A percentile compares a stretch with the other conserved stretches of the same genome.
Evolutionary conservation across 2,888 invertebrate species (phyloP).

Genomic region (Ormyrus pomaceus): DNA sequence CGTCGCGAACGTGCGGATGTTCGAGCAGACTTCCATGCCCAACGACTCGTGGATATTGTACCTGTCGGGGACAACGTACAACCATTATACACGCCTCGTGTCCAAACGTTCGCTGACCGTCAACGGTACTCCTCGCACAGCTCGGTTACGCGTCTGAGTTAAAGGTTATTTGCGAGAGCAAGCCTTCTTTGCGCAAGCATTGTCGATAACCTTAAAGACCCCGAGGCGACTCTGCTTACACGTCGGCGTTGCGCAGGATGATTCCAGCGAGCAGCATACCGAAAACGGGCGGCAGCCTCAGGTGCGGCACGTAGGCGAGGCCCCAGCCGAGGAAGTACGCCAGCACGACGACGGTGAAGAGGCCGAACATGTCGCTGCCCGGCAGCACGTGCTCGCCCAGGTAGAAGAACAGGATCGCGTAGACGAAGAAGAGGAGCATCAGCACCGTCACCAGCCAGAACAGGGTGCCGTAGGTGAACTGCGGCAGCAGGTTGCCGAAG

Average conservation of each 20-base stretch:
- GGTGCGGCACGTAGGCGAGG: constrained; percentile 65
- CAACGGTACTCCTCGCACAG: too few relatives aligned
- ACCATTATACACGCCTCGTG: constrained; percentile 24
- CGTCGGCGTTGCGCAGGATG: constrained; percentile 58
- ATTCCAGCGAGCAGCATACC: constrained; percentile 82
- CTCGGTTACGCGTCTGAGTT: too few relatives aligned
- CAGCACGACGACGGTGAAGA: constrained; percentile 63
- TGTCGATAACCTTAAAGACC: too few relatives aligned
- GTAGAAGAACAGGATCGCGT: constrained; percentile 64
- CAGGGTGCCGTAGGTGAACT: constrained; percentile 64
- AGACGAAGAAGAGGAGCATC: constrained; percentile 58
- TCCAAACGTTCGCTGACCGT: not conserved
- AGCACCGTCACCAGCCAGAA: constrained; percentile 62
- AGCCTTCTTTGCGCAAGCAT: too few relatives aligned
- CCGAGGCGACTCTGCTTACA: not conserved
- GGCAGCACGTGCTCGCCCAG: constrained; percentile 66
- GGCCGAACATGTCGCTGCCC: constrained; percentile 63
- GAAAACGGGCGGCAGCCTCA: constrained; percentile 78
- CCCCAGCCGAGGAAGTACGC: constrained; percentile 68
- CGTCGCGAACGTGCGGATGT: constrained; percentile 68
- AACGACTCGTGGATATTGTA: constrained; percentile 67
- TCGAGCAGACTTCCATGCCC: constrained; percentile 59
- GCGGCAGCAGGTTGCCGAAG: constrained; percentile 11
- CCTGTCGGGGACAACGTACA: constrained; percentile 39
- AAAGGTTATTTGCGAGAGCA: too few relatives aligned